Conservation (phyloP, 2,113 vertebrate species). For the Benitochromis conjunctus region DNA sequence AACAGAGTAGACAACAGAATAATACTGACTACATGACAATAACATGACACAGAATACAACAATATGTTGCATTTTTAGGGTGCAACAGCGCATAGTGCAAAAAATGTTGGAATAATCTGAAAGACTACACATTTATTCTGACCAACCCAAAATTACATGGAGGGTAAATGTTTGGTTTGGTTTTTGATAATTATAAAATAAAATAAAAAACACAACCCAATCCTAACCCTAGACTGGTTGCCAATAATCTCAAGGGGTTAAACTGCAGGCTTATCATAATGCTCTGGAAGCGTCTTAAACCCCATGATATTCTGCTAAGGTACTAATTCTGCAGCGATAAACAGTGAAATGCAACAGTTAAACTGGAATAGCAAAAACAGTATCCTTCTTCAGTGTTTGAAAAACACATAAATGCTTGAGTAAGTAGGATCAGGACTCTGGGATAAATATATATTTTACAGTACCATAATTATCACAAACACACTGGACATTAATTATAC, state of each 20-base stretch:
- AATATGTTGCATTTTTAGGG: not conserved
- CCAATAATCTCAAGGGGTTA: not conserved
- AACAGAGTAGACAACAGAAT: not conserved
- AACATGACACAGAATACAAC: not conserved
- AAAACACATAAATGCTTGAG: not conserved
- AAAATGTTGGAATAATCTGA: not conserved
- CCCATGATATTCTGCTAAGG: not conserved
- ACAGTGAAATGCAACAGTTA: not conserved
- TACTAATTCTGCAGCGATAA: not conserved
- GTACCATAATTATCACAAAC: constrained; percentile 13
- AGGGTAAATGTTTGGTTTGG: not conserved
- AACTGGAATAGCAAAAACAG: not conserved
- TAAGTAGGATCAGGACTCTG: not conserved
- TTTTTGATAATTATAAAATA: not conserved
- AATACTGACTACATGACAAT: not conserved
- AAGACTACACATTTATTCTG: not conserved
- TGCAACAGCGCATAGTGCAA: not conserved
- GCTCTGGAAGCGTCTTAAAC: not conserved
- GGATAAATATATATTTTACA: constrained; percentile 5
- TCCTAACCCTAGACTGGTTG: not conserved
- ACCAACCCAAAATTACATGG: not conserved
- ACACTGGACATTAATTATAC: constrained; percentile 37
- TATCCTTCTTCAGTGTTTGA: not conserved
- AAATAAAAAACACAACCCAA: no score
- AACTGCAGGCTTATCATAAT: not conserved